A percentile compares a stretch with the other conserved stretches of the same genome.
Conservation (phyloP, 2,113 vertebrate genomes). For the Brachyhypopomus gauderio region DNA sequence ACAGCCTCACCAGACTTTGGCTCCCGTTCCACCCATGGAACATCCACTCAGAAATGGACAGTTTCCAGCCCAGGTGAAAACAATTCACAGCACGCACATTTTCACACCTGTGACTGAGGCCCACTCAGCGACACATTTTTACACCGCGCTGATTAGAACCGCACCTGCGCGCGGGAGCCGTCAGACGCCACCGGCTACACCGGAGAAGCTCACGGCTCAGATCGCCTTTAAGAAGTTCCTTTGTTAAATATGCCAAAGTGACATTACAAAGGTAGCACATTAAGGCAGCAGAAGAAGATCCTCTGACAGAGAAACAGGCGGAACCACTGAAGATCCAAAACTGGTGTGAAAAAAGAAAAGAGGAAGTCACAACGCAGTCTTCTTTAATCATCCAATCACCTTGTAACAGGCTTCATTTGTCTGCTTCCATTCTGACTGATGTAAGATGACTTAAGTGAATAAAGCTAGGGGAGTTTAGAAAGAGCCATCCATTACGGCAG, state of each 20-base stretch:
- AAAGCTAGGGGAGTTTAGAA: slow-evolving; percentile 39
- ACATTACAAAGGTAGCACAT: slow-evolving; percentile 30
- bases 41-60: not conserved
- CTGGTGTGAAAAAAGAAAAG: slow-evolving; percentile 8
- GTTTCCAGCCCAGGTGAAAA: no score
- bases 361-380: slow-evolving; percentile 20
- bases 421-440: slow-evolving; percentile 20
- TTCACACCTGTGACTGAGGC: not conserved
- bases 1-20: slow-evolving; percentile 32
- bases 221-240: slow-evolving; percentile 5
- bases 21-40: not conserved
- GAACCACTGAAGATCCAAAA: slow-evolving; percentile 22
- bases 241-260: slow-evolving; percentile 25
- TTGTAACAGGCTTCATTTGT: slow-evolving; percentile 16
- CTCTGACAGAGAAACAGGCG: slow-evolving; percentile 16
- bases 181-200: not conserved
- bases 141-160: not conserved
- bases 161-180: not conserved
- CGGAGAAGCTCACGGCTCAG: not conserved
- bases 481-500: slow-evolving; percentile 33
- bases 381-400: slow-evolving; percentile 32
- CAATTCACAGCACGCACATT: no score
- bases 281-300: slow-evolving; percentile 10
- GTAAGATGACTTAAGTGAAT: slow-evolving; percentile 32
- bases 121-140: not conserved